These are phyloP conservation scores for Lampropteryx suffumata DNA, from an alignment of 2,888 invertebrate species.

Conservation along the genomic window DNA sequence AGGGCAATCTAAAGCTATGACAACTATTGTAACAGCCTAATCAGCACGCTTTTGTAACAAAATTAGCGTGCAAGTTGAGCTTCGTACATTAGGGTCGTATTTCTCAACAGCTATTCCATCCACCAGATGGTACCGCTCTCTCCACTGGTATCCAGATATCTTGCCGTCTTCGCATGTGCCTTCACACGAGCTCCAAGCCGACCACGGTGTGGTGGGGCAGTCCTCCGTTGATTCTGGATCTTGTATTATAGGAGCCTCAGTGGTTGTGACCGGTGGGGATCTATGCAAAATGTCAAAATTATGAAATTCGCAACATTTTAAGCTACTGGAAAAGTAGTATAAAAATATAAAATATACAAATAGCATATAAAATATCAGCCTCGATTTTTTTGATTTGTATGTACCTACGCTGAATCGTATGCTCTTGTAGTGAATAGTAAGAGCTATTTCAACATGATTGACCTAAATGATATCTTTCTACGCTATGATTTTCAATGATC, in stretches of 20 bases:
- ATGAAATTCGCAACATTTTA: too few species aligned
- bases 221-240: slow-evolving; percentile 58
- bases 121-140: slow-evolving; percentile 67
- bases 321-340: too few species aligned
- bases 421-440: too few species aligned
- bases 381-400: too few species aligned
- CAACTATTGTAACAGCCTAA: too few species aligned
- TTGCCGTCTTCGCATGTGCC: slow-evolving; percentile 57
- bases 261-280: slow-evolving; percentile 25
- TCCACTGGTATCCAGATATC: slow-evolving; percentile 58
- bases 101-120: slow-evolving; percentile 68
- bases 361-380: too few species aligned
- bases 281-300: slow-evolving; percentile 1
- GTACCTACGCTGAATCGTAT: too few species aligned
- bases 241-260: slow-evolving; percentile 51
- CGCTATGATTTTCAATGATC: slow-evolving; percentile 4
- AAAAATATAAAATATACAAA: too few species aligned
- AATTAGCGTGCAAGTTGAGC: background rate
- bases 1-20: too few species aligned
- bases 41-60: too few species aligned
- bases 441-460: too few species aligned
- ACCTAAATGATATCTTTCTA: background rate
- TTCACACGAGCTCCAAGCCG: slow-evolving; percentile 68
- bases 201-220: slow-evolving; percentile 67
- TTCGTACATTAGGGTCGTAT: slow-evolving; percentile 63